These are phyloP conservation scores for Stegostoma tigrinum DNA, from an alignment of 2,113 vertebrate species.

Conservation along the genomic window DNA sequence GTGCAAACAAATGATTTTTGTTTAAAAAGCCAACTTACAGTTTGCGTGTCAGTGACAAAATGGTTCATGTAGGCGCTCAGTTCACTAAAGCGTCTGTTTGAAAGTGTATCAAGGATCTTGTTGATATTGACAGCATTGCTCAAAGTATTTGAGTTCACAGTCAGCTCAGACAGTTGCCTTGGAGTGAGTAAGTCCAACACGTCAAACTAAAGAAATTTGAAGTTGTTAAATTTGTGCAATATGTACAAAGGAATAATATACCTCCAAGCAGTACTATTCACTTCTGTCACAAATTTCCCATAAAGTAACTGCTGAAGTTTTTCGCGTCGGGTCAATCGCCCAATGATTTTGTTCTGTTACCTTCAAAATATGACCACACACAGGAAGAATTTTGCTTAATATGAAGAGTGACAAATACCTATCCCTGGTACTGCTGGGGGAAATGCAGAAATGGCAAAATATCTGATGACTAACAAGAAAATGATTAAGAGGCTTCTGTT, in stretches of 20 bases:
- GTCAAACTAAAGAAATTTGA: slow-evolving; percentile 18
- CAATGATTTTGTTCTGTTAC: background rate
- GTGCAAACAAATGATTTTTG: background rate
- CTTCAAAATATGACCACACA: background rate
- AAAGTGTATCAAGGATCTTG: slow-evolving; percentile 1
- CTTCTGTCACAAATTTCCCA: no score
- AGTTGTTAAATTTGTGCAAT: background rate
- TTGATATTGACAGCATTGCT: background rate
- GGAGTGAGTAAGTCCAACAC: background rate
- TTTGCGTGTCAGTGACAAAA: background rate
- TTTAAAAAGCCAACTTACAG: background rate
- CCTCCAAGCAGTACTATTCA: background rate
- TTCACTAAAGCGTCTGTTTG: slow-evolving; percentile 5
- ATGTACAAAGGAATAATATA: background rate
- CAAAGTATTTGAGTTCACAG: background rate
- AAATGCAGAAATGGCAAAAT: background rate
- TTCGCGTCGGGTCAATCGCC: background rate
- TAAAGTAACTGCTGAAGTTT: background rate
- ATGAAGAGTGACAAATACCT: background rate
- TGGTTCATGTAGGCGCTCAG: slow-evolving; percentile 13
- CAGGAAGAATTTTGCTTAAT: background rate
- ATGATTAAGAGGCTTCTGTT: background rate
- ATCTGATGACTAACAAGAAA: background rate
- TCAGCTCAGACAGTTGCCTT: slow-evolving; percentile 4
- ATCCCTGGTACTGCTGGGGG: background rate